Percentiles rank a stretch among this genome's conserved stretches.
Evolutionary conservation across 2,113 vertebrate genomes (phyloP).

Genomic region (Rhabdomys dilectus): DNA sequence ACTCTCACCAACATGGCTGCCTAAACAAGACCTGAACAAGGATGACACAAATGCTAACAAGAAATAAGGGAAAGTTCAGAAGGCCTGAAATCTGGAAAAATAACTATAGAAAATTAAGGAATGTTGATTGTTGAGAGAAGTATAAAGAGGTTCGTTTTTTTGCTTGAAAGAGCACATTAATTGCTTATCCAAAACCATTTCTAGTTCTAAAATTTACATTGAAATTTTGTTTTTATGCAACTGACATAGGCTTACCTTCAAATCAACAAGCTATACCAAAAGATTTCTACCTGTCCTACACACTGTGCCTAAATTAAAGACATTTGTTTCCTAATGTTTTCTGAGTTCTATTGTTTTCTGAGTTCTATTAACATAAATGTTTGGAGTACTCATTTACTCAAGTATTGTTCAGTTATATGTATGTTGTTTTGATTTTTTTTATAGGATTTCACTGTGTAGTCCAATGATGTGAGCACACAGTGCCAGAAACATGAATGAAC

Average conservation of each 20-base stretch:
- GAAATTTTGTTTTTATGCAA: background rate
- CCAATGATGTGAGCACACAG: too few relatives aligned
- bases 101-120: background rate
- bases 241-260: background rate
- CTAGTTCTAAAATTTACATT: background rate
- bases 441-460: background rate
- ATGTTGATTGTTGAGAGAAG: background rate
- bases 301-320: background rate
- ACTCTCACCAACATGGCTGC: background rate
- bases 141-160: background rate
- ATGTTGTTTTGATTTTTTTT: background rate
- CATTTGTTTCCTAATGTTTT: background rate
- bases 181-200: background rate
- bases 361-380: background rate
- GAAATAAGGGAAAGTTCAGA: background rate
- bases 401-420: background rate
- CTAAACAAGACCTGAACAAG: background rate
- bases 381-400: background rate
- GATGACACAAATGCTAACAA: background rate
- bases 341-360: background rate
- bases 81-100: background rate
- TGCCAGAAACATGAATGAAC: background rate
- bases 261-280: background rate
- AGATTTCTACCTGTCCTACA: background rate
- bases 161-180: background rate